Base-by-base conservation (phyloP, 2,113 vertebrate genomes). In the Nyctibius bracteatus region DNA sequence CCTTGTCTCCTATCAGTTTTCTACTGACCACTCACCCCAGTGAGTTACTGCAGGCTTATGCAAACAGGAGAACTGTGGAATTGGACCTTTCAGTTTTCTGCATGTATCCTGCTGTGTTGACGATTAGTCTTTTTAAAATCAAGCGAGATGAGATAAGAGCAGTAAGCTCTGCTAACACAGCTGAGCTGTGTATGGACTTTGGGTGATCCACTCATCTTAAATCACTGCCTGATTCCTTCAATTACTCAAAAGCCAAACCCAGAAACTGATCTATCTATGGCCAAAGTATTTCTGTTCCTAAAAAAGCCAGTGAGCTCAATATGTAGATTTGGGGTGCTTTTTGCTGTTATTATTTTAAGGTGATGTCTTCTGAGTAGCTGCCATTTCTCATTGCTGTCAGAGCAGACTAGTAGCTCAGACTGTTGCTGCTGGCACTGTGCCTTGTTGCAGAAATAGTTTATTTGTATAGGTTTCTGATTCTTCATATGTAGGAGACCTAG, bases 391-490 rank as follows among this genome's bases (percentile, higher is more conserved):
- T 51, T 89, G 86, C 92, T 96, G 65, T 94, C 91, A 92, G 49
- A 89, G 66, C 58, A 86, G 81, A 68, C 52, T 61, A 72, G 52
- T 61, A 43, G 61, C 61, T 91, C 80, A 93, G 83, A 84, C 61
- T 93, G 86, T 89, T 96, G 92, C 83, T 95, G 83, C 94, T 97
- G 96, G 95, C 94, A 68, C 43, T 35, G 72, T 91, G 91, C 92
- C 91, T 88, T 88, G 55, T 90, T 90, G 87, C 86, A 96, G 88
- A 82, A 94, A 92, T 67, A 91, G 88, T 93, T 96, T 96, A 87
- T 97, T 96, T 96, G 90, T 95, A 85, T 95, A 84, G 92, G 62
- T 93, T 97, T 97, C 44, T 90, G 61, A 80, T 95, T 97, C 80
- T 92, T 97, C 82, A 28, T 87, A 59, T 78, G 35, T 31, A 92